Evolutionary conservation across 2,797 vertebrate species (phyloP), one percentile per base, ranked within the genome.

Genomic region (Cercopithecus neglectus): DNA sequence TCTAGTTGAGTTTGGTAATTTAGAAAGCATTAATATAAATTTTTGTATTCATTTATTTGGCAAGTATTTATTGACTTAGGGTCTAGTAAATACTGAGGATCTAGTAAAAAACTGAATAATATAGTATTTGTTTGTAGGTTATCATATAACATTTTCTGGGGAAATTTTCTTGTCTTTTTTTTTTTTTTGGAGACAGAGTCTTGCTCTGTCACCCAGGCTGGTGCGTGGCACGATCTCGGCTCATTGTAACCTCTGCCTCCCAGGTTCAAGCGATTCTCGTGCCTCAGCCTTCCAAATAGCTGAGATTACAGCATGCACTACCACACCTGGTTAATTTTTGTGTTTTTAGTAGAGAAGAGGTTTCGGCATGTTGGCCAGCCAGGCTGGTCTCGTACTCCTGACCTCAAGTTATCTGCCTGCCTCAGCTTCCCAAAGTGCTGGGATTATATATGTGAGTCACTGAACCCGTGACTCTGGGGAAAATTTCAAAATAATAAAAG

Each of bases 401-500:
- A 67, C 61, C 7, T 67, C 16, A n/a, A 67, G 30, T 67, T 16
- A 67, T n/a, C 61, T n/a, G 30, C 30, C 61, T n/a, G 33, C 33
- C 30, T 67, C 33, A 67, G 61, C 16, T 67, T 67, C 61, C 33
- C 61, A 67, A 19, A 67, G 7, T n/a, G 30, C 61, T 67, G 33
- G 30, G 61, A n/a, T 67, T 67, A 67, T 67, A 67, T 33, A 67
- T 1, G 4, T 67, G 33, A 67, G 33, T 67, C 30, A 67, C 7
- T 17, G 61, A 67, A 4, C 7, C 16, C 16, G 11, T 46, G 4
- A 3, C n/a, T 9, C 5, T 72, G 67, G n/a, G 9, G 4, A 72
- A 41, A 72, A 55, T 59, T 91, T 50, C 33, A 93, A 91, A 94
- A 59, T 85, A 92, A 75, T 88, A 17, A 89, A 88, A 83, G 28